A percentile compares a stretch with the other conserved stretches of the same genome.
These are phyloP conservation scores for Chelonoidis abingdonii DNA, from an alignment of 2,113 vertebrate species.

Conservation along the genomic window DNA sequence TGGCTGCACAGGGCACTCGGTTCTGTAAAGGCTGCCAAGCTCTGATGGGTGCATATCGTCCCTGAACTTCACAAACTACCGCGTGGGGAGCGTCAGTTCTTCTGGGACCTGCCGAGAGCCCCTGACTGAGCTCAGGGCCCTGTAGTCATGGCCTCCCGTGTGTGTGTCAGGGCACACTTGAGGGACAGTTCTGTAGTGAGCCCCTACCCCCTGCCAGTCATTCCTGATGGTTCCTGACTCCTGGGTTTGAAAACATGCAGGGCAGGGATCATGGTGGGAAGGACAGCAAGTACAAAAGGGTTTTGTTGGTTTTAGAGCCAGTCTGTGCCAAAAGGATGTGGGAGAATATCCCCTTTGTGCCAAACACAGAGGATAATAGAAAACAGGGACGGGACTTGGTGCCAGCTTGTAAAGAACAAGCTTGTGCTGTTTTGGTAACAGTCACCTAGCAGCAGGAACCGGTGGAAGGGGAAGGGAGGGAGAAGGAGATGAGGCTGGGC, in stretches of 20 bases:
- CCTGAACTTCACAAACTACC: not conserved
- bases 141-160: constrained; percentile 17
- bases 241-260: constrained; percentile 64
- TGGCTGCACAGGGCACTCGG: fast-evolving
- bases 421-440: not conserved
- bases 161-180: constrained; percentile 33
- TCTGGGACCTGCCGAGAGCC: constrained; percentile 2
- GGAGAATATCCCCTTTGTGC: constrained; percentile 72
- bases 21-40: not conserved
- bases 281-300: constrained; percentile 54
- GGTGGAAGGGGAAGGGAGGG: fast-evolving
- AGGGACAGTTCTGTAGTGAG: constrained; percentile 29
- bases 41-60: not conserved
- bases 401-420: not conserved
- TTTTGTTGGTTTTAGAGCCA: constrained; percentile 62
- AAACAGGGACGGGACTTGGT: constrained; percentile 51
- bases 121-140: constrained; percentile 8
- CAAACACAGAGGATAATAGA: constrained; percentile 61
- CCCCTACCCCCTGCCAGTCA: constrained; percentile 45
- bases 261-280: too few relatives aligned
- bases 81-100: constrained; percentile 25
- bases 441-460: not conserved
- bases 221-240: constrained; percentile 62
- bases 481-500: fast-evolving
- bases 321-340: constrained; percentile 72